phyloP scores from a whole-genome alignment of 2,797 vertebrate genomes.

The Yasuhikotakia modesta region DNA sequence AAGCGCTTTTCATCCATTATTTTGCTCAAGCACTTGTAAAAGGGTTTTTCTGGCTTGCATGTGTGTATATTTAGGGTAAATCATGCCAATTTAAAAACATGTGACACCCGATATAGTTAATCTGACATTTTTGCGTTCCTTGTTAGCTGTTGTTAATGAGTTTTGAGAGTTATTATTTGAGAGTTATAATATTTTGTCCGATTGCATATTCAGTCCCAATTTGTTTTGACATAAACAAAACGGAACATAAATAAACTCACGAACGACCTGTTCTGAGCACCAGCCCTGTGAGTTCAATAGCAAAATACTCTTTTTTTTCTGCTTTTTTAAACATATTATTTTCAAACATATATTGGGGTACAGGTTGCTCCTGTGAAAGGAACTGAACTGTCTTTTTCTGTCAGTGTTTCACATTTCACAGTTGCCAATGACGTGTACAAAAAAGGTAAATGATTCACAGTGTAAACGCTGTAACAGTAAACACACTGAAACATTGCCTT shows the following conservation, averaged over 20 bases:
- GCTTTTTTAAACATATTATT: background rate
- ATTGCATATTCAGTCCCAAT: conserved; percentile 2
- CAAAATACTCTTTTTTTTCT: background rate
- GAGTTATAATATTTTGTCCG: background rate
- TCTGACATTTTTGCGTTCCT: background rate
- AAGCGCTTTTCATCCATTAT: background rate
- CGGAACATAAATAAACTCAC: background rate
- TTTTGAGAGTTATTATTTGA: background rate
- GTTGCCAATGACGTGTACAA: background rate
- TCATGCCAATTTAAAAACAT: conserved; percentile 11
- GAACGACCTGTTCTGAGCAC: background rate
- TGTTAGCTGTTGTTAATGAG: conserved; percentile 1
- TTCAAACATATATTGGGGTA: conserved; percentile 1
- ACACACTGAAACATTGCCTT: too few species aligned
- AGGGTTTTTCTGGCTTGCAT: background rate
- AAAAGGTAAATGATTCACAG: background rate
- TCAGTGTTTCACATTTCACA: background rate
- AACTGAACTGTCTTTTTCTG: background rate
- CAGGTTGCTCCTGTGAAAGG: background rate
- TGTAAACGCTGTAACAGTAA: background rate
- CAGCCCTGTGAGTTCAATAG: background rate
- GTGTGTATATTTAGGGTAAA: background rate
- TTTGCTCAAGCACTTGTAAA: background rate
- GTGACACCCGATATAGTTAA: background rate
- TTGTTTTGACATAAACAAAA: background rate